These are phyloP conservation scores for Corydoras sp. DNA, from an alignment of 2,113 vertebrate species.

Conservation along the genomic window DNA sequence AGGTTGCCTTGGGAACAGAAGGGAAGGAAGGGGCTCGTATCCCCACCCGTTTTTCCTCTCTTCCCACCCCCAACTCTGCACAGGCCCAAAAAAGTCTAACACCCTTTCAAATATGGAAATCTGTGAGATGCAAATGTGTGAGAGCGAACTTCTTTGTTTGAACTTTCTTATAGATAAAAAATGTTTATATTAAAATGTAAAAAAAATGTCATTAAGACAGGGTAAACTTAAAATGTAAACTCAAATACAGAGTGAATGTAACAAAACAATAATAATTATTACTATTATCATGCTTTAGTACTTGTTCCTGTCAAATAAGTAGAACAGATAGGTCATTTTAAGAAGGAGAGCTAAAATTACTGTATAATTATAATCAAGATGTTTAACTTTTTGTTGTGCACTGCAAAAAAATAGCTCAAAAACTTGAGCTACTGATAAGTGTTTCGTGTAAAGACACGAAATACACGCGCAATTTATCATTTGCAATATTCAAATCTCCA, in stretches of 20 bases:
- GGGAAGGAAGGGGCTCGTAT: constrained; percentile 46
- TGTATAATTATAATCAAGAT: neutral
- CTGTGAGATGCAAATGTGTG: constrained; percentile 16
- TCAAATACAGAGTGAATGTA: neutral
- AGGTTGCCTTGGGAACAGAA: constrained; percentile 57
- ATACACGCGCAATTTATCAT: too few relatives aligned
- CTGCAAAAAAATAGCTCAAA: too few relatives aligned
- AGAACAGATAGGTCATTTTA: too few relatives aligned
- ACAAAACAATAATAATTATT: neutral
- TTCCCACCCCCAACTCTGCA: constrained; percentile 14
- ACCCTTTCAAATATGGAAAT: constrained; percentile 25
- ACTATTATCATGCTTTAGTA: neutral
- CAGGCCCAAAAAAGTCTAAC: constrained; percentile 33
- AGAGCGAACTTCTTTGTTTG: constrained; percentile 12
- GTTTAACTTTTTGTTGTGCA: neutral
- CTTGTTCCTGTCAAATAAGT: too few relatives aligned
- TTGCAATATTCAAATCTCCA: too few relatives aligned
- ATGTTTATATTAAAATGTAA: neutral
- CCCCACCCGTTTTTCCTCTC: constrained; percentile 33
- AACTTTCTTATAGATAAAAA: constrained; percentile 5
- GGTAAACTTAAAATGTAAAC: neutral
- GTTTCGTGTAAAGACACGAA: too few relatives aligned
- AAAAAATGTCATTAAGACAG: too few relatives aligned
- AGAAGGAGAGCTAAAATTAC: too few relatives aligned
- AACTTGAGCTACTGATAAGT: too few relatives aligned